Base-by-base conservation (phyloP, 1,140 invertebrate species). In the Prorops nasuta region DNA sequence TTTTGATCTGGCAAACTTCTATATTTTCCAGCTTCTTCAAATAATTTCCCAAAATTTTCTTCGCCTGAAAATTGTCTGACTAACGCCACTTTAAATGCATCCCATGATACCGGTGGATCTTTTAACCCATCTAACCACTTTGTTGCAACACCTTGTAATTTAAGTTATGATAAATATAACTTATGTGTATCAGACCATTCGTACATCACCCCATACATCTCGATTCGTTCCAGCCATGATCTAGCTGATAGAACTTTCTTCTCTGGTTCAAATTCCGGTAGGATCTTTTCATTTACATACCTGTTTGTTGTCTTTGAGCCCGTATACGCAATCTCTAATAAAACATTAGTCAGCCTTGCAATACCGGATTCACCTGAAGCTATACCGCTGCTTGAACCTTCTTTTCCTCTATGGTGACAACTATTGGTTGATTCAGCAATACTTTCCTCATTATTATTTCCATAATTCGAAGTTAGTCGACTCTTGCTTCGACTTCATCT, bases 11-110 rank as follows among this genome's bases (percentile, higher is more conserved):
- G 16, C 8, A 18, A n/a, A 16, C 32, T 35, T 40, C 50, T 56
- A 19, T 39, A 51, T n/a, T 6, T 7, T 8, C n/a, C 34, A 10
- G 45, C 49, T 0, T 10, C 17, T 9, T 45, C 44, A 22, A 35
- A 34, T n/a, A 57, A 32, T 38, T 53, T 41, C 1, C 37, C 49
- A 18, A 57, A 52, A 43, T 38, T 49, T 32, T 43, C 32, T 20
- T 52, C 36, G 0, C 37, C 46, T 7, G 49, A 32, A 35, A 57
- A 57, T 35, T 49, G 42, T 43, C 24, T 49, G 9, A 35, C 1
- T n/a, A 53, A 22, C n/a, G 42, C n/a, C 1, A 39, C 28, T 2
- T 15, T 12, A 45, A 56, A 56, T n/a, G 42, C 41, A 6, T 45
- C 36, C 45, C 50, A 57, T 16, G 19, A 37, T 6, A 43, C 16